A percentile compares a stretch with the other conserved stretches of the same genome.
Evolutionary conservation across 2,888 invertebrate genomes (phyloP).

Genomic region (Athalia rosae): DNA sequence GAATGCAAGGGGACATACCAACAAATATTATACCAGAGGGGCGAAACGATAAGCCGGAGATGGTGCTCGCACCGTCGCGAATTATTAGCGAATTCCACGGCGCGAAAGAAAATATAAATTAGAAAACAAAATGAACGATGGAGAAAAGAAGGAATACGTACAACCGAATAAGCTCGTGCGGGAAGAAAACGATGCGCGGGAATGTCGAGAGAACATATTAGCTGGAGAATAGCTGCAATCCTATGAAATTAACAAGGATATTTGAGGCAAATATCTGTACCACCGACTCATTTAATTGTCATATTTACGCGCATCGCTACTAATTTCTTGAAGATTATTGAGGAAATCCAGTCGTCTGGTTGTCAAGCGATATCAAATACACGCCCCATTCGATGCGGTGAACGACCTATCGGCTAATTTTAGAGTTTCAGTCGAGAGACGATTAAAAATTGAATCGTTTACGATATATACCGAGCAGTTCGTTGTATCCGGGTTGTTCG

Average conservation of each 20-base stretch:
- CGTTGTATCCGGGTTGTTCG: too few relatives aligned
- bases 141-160: not conserved
- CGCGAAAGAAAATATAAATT: conserved; percentile 23
- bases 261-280: not conserved
- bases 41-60: conserved; percentile 51
- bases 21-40: conserved; percentile 15
- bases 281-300: not conserved
- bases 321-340: not conserved
- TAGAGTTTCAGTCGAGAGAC: not conserved
- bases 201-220: conserved; percentile 1
- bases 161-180: too few relatives aligned
- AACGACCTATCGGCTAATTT: not conserved
- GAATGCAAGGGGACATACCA: conserved; percentile 8
- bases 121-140: not conserved
- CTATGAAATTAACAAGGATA: not conserved
- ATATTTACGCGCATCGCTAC: not conserved
- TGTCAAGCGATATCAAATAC: too few relatives aligned
- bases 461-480: too few relatives aligned
- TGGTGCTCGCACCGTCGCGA: conserved; percentile 50
- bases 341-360: not conserved
- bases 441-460: not conserved
- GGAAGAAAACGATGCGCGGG: conserved; percentile 24
- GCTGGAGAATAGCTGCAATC: conserved; percentile 13
- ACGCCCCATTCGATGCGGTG: too few relatives aligned
- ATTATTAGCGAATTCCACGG: conserved; percentile 54